Evolutionary conservation across 2,113 vertebrate species (phyloP), one percentile per base, ranked within the genome.

Genomic region (Ictidomys tridecemlineatus): DNA sequence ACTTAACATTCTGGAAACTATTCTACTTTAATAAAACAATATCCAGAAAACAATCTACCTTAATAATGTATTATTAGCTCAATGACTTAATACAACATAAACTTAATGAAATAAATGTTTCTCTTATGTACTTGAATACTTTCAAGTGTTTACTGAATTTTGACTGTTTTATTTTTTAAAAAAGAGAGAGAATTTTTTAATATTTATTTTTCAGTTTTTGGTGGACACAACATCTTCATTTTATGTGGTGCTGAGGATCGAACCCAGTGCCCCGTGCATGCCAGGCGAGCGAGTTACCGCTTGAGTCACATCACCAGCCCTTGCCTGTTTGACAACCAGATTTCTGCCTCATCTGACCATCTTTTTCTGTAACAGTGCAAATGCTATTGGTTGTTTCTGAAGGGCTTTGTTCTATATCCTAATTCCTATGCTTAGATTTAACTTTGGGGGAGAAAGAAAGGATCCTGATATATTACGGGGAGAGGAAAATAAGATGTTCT

Each of bases 1-100:
- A 53, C 77, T 92, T 89, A 96, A 72, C 28, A 11, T 91, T 85
- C 34, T 69, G 48, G 13, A 89, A 89, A 89, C 17, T 48, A 39
- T 80, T 74, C 30, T 83, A 56, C 17, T 96, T 56, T 91, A 95
- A 92, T 80, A 63, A 87, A 86, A 80, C n/a, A 77, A 30, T 95
- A 76, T 51, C 53, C 34, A 65, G 42, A 93, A 93, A 93, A 34
- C 48, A 91, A 83, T 89, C 26, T 85, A 53, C 67, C 34, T 56
- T 89, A 87, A 67, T 89, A 94, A 88, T 85, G 37, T 14, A 78
- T 4, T 92, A 42, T 69, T 14, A 95, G 73, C 22, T 86, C 90
- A 69, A 74, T 91, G n/a, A 79, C 8, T 83, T 85, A 3, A 82
- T 56, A 9, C 58, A 28, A 28, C 8, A 63, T 63, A 63, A 26